Conservation (phyloP, 2,888 invertebrate genomes). For the Miltochrista miniata region DNA sequence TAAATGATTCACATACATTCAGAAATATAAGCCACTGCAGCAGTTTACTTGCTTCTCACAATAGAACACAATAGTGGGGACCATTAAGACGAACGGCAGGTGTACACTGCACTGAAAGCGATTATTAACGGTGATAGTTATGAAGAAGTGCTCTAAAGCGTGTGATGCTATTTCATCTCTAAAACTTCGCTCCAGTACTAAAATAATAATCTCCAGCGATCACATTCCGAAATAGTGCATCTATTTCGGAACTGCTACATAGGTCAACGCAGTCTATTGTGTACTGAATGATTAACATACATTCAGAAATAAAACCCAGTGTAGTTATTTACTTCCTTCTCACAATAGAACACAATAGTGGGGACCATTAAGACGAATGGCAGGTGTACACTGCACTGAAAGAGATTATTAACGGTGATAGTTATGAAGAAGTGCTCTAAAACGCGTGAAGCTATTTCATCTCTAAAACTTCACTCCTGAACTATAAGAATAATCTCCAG, state of each 20-base stretch:
- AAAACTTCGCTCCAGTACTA: conserved; percentile 14
- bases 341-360: conserved; percentile 13
- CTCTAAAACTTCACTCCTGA: conserved; percentile 17
- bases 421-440: neutral
- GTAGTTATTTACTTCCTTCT: conserved; percentile 5
- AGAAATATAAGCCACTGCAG: conserved; percentile 23
- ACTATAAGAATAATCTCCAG: conserved; percentile 9
- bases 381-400: neutral
- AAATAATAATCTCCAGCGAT: conserved; percentile 9
- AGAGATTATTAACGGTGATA: neutral
- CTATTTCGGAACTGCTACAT: conserved; percentile 18
- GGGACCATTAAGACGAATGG: neutral
- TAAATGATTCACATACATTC: conserved; percentile 13
- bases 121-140: neutral
- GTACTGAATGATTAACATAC: conserved; percentile 14
- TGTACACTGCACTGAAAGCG: neutral
- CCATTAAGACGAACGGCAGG: neutral
- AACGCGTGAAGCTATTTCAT: too few relatives aligned
- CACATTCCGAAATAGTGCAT: conserved; percentile 9
- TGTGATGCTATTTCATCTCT: neutral
- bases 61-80: conserved; percentile 11
- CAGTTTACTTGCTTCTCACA: conserved; percentile 9
- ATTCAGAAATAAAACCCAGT: conserved; percentile 23
- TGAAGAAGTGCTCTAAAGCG: too few relatives aligned
- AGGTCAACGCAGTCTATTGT: conserved; percentile 26